Evolutionary conservation across 2,797 vertebrate genomes (phyloP), one percentile per base, ranked within the genome.

Genomic region (Gymnoscopelus braueri): DNA sequence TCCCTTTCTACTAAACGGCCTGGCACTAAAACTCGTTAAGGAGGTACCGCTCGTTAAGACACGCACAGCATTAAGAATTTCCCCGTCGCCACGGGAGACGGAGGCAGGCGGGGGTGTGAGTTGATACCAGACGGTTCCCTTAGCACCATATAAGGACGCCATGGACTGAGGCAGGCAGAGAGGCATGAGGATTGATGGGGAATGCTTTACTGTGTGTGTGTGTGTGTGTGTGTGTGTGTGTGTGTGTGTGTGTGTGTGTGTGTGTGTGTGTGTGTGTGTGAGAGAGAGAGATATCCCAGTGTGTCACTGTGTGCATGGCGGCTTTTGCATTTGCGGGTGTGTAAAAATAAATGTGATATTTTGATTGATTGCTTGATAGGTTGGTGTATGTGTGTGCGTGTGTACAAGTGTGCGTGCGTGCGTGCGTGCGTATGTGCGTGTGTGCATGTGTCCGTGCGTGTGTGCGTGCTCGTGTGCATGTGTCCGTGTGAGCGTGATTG

Each of bases 21-120:
- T 78, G 24, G 76, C 70, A 68, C 58, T 74, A 73, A 88, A 85
- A 78, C 76, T 87, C 66, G n/a, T 87, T 85, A 82, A 84, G 67
- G 47, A 44, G 5, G 39, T 0, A 15, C 47, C 48, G 35, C 79
- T 84, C 67, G 26, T 87, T 86, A 72, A 48, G 71, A 48, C 0
- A 0, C 15, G 29, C 59, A 75, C 59, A 65, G 77, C 79, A 72
- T 78, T 80, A 81, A 79, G 74, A 70, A 80, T 65, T 39, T 50
- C 67, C 57, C 65, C 15, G 75, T 81, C 75, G 72, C 76, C 60
- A 32, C 81, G 44, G 66, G 77, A 84, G 80, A 73, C 52, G 3
- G 63, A 61, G 72, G 63, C 51, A 56, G 64, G 60, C 26, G 13
- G 49, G 71, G 63, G 62, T 82, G 63, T 61, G 79, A 87, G 84